A percentile compares a stretch with the other conserved stretches of the same genome.
phyloP scores from a whole-genome alignment of 1,140 invertebrate genomes.

The Oedothorax gibbosus region DNA sequence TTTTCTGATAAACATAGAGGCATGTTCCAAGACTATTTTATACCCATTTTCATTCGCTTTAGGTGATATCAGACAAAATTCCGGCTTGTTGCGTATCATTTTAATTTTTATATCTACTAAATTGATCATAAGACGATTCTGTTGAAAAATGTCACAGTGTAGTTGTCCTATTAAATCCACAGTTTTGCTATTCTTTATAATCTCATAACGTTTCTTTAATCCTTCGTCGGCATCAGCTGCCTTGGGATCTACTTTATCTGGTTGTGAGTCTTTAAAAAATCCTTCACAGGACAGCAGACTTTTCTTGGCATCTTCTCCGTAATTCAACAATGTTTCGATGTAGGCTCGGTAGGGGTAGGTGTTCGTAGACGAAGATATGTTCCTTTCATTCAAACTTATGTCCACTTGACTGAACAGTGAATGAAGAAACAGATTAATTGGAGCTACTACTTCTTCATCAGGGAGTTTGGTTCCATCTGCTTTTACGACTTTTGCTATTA shows the following conservation, averaged over 20 bases:
- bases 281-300: conserved; percentile 1
- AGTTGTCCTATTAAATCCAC: conserved; percentile 15
- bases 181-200: neutral
- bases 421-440: conserved; percentile 21
- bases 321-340: conserved; percentile 22
- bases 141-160: conserved; percentile 19
- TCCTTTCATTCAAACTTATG: neutral
- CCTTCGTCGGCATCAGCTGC: neutral
- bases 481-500: conserved; percentile 16
- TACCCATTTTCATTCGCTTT: neutral
- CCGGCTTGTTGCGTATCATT: conserved; percentile 20
- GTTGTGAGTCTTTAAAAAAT: conserved; percentile 29
- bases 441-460: neutral
- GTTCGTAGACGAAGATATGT: conserved; percentile 5
- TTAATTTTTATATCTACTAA: conserved; percentile 32
- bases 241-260: neutral
- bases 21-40: conserved; percentile 24
- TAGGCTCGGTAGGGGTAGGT: conserved; percentile 9
- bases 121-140: conserved; percentile 9
- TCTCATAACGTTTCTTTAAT: neutral
- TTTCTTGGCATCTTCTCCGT: conserved; percentile 1
- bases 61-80: conserved; percentile 16
- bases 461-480: neutral
- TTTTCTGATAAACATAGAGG: conserved; percentile 25
- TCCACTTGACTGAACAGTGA: conserved; percentile 20